phyloP scores from a whole-genome alignment of 92 coral and sea anemone species.

The Metridium senile region DNA sequence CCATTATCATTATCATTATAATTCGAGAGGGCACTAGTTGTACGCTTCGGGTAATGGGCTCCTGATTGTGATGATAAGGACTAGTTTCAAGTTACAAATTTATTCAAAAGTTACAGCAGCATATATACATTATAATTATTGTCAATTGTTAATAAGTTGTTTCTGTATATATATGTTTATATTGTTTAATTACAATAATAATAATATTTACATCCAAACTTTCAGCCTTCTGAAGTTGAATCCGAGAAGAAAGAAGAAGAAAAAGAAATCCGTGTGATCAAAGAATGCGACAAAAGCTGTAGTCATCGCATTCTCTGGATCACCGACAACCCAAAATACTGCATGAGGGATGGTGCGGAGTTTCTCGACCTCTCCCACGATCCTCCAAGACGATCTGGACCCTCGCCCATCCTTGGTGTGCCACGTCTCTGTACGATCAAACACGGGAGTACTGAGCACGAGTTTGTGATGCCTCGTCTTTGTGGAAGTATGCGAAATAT shows the following conservation, averaged over 20 bases:
- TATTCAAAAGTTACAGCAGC: no score
- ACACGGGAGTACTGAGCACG: constrained; percentile 12
- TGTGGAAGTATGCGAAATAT: neutral
- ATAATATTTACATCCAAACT: neutral
- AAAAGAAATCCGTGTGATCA: neutral
- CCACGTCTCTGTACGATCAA: neutral
- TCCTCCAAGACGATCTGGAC: neutral
- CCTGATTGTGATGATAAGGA: no score
- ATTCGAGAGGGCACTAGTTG: no score
- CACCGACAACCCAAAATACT: constrained; percentile 11
- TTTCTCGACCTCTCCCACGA: constrained; percentile 1
- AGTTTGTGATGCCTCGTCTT: constrained; percentile 8
- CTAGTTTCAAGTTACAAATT: no score
- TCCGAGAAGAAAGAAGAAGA: neutral
- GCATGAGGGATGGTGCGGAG: neutral
- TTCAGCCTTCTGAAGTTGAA: constrained; percentile 10
- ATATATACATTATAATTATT: no score
- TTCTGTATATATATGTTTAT: no score
- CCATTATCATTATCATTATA: no score
- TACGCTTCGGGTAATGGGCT: no score
- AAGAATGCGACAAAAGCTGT: neutral
- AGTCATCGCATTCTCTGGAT: constrained; percentile 8
- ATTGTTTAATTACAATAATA: no score
- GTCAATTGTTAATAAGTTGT: no score
- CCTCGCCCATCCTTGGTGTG: neutral